Percentiles rank a stretch among this genome's conserved stretches.
phyloP scores from a whole-genome alignment of 2,113 vertebrate species.

The Entelurus aequoreus region DNA sequence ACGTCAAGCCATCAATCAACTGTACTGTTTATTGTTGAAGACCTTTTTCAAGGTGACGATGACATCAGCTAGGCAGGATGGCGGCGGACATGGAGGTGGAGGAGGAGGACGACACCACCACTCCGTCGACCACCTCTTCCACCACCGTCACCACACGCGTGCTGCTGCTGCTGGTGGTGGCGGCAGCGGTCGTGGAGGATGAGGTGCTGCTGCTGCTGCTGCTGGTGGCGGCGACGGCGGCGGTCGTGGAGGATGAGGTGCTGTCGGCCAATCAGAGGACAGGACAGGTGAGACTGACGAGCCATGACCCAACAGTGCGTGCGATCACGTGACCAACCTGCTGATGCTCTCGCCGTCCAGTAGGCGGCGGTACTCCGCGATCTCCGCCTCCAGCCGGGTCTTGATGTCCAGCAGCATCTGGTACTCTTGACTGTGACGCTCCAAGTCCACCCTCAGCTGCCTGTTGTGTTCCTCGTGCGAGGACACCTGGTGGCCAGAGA shows the following conservation, averaged over 20 bases:
- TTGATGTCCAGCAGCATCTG: slow-evolving; percentile 77
- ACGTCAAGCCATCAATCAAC: not conserved
- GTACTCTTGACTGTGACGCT: slow-evolving; percentile 79
- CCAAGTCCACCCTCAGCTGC: slow-evolving; percentile 66
- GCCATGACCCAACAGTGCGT: too few species aligned
- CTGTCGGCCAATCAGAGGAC: not conserved
- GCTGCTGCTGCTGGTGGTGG: not conserved
- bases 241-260: not conserved
- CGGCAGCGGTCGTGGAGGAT: not conserved
- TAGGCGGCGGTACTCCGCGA: slow-evolving; percentile 76
- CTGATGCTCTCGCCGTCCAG: slow-evolving; percentile 46
- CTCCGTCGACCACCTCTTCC: slow-evolving; percentile 1
- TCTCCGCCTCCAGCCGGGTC: slow-evolving; percentile 79
- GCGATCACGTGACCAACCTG: slow-evolving; percentile 9
- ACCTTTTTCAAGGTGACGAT: not conserved
- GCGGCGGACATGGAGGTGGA: not conserved
- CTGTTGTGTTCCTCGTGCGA: slow-evolving; percentile 70
- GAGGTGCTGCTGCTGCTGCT: not conserved
- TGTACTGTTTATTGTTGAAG: not conserved
- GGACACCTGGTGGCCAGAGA: slow-evolving; percentile 32
- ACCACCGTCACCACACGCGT: slow-evolving; percentile 10
- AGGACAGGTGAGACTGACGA: not conserved
- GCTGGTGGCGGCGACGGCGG: not conserved
- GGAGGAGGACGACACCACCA: not conserved
- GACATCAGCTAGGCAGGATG: slow-evolving; percentile 30